Percentiles rank a stretch among this genome's conserved stretches.
Evolutionary conservation across 92 coral and sea anemone species (phyloP).

Genomic region (Bergia sp.): DNA sequence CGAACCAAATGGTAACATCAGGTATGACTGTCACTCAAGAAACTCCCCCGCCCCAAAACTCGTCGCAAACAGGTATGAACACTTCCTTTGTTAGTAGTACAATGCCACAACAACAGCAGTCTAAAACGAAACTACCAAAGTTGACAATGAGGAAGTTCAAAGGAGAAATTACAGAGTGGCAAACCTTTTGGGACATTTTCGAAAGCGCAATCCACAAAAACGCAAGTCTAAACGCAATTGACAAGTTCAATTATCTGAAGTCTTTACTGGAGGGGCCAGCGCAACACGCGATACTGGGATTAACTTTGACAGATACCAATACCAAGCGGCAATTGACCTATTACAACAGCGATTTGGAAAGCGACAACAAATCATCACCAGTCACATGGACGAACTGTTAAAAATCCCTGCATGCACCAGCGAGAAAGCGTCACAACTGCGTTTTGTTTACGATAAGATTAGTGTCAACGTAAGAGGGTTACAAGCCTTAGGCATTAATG

Average conservation of each 20-base stretch:
- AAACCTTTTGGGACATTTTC: conserved; percentile 61
- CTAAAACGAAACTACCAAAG: conserved; percentile 52
- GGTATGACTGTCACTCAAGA: background rate
- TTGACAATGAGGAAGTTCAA: conserved; percentile 44
- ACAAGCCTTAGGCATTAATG: conserved; percentile 49
- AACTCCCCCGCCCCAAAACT: conserved; percentile 23
- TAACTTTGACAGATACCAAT: conserved; percentile 41
- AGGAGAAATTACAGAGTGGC: conserved; percentile 51
- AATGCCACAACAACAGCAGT: background rate
- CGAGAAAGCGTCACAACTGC: conserved; percentile 53
- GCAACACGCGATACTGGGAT: conserved; percentile 43
- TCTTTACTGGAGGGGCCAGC: conserved; percentile 61
- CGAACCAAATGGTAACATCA: background rate
- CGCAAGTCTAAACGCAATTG: conserved; percentile 32
- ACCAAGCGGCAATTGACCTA: conserved; percentile 47
- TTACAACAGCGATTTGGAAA: conserved; percentile 57
- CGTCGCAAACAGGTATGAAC: conserved; percentile 20
- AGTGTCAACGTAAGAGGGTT: conserved; percentile 53
- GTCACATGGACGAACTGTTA: conserved; percentile 59
- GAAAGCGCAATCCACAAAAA: conserved; percentile 50
- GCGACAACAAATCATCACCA: conserved; percentile 50
- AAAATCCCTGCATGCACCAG: conserved; percentile 53
- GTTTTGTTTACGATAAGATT: conserved; percentile 59
- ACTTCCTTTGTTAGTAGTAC: conserved; percentile 18
- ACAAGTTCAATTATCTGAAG: conserved; percentile 50